A percentile compares a stretch with the other conserved stretches of the same genome.
These are phyloP conservation scores for Drosophila mimetica DNA, from an alignment of 2,888 invertebrate genomes.

Conservation along the genomic window DNA sequence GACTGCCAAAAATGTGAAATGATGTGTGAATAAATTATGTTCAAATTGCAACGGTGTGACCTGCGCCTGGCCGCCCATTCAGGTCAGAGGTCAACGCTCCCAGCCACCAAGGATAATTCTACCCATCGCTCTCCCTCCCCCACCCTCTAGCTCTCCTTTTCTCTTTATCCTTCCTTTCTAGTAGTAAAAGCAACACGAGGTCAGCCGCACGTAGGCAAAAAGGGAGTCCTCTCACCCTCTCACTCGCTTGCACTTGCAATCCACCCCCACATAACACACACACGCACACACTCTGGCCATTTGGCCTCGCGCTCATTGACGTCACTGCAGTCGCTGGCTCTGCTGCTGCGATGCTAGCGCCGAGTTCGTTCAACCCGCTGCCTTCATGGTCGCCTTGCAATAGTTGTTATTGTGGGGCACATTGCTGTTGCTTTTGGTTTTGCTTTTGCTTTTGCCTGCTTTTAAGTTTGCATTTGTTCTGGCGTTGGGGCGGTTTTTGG, in stretches of 20 bases:
- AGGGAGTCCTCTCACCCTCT: conserved; percentile 19
- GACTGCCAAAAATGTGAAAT: conserved; percentile 28
- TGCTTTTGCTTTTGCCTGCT: conserved; percentile 12
- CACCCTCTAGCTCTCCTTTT: not conserved
- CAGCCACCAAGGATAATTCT: conserved; percentile 69
- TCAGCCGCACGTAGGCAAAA: conserved; percentile 68
- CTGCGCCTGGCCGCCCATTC: conserved; percentile 54
- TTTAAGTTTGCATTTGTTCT: conserved; percentile 11
- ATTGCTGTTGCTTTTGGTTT: conserved; percentile 23
- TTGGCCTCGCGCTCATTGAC: conserved; percentile 80
- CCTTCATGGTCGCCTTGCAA: conserved; percentile 73
- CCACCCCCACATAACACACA: conserved; percentile 37
- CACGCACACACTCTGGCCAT: conserved; percentile 12
- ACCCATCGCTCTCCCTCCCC: conserved; percentile 35
- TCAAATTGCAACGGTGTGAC: conserved; percentile 55
- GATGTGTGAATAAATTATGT: conserved; percentile 69
- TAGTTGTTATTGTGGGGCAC: conserved; percentile 36
- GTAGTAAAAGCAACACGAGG: conserved; percentile 74
- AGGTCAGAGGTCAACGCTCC: conserved; percentile 73
- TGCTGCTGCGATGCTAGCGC: conserved; percentile 26
- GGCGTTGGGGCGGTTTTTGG: not conserved
- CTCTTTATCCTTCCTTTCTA: conserved; percentile 12
- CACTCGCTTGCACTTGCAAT: conserved; percentile 19
- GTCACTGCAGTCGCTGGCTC: conserved; percentile 70
- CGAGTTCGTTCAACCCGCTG: conserved; percentile 72